Base-by-base conservation (phyloP, 1,140 invertebrate genomes). In the Drosophila asahinai region DNA sequence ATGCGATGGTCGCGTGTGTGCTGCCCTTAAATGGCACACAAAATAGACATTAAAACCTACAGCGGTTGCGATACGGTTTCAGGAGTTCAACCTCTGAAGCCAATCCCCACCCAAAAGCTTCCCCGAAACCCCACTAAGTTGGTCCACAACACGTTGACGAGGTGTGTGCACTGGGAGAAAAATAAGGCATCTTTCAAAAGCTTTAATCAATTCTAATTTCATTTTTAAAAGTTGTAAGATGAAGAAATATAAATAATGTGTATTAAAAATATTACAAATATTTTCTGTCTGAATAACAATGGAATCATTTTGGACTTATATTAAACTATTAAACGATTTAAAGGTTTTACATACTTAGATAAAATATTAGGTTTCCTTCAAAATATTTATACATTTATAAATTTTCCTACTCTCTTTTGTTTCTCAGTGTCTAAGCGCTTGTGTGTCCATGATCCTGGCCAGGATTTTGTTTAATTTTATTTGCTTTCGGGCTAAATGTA, bases 31-130 rank as follows among this genome's bases (percentile, higher is more conserved):
- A 87, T 84, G 73, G 82, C 81, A 79, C 80, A 82, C 80, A 83
- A 83, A 83, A 83, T 87, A 87, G 83, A 90, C 86, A 89, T 89
- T 86, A 89, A 89, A 86, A 86, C 66, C 71, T 61, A 65, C 61
- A 61, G 65, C 33, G 40, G 49, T 48, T 54, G 58, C 72, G 81
- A 79, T 79, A 80, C 71, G 75, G 67, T 55, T 49, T 52, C 42
- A 40, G 45, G 2, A 45, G 49, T 67, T 63, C 49, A 47, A 55
- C 22, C 40, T 30, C 17, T 11, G 12, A 11, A 15, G 19, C 30
- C 15, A 17, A 1, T n/a, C n/a, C 48, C 45, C 67, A 49, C 30
- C 54, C 5, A 14, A 51, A 49, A 19, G 15, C 45, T 5, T 3
- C 17, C 43, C 36, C 2, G 7, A 47, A 22, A 38, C 19, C 45